A percentile compares a stretch with the other conserved stretches of the same genome.
These are phyloP conservation scores for Synergus japonicus DNA, from an alignment of 2,888 invertebrate species.

Conservation along the genomic window DNA sequence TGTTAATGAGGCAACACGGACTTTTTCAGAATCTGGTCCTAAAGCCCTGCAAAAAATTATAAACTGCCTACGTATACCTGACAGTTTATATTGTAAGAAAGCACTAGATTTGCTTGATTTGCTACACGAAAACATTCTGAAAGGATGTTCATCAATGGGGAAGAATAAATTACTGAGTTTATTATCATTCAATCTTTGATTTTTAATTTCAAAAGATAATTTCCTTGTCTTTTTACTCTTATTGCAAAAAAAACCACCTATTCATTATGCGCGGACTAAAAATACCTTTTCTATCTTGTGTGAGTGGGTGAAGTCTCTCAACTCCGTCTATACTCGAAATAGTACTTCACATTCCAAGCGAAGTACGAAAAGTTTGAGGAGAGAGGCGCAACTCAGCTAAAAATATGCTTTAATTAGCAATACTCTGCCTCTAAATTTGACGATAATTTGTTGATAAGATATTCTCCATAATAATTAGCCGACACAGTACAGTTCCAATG, in stretches of 20 bases:
- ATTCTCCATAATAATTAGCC: neutral
- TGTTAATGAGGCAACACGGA: neutral
- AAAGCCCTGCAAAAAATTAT: neutral
- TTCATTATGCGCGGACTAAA: neutral
- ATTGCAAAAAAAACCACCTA: neutral
- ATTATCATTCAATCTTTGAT: neutral
- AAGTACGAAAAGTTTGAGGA: neutral
- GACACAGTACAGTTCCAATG: neutral
- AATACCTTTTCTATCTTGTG: neutral
- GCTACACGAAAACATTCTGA: neutral
- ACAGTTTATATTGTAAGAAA: neutral
- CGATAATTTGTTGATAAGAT: neutral
- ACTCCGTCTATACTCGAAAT: neutral
- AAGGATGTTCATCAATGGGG: neutral
- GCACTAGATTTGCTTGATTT: neutral
- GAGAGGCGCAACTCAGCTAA: neutral
- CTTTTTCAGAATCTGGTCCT: conserved; percentile 14
- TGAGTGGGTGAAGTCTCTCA: conserved; percentile 7
- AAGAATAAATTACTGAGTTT: neutral
- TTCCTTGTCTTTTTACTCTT: neutral
- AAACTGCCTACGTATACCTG: neutral
- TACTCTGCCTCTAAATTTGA: neutral
- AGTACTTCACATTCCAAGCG: neutral
- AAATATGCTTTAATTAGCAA: neutral
- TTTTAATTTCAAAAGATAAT: neutral